phyloP scores from a whole-genome alignment of 2,797 vertebrate genomes.

The Pipistrellus kuhlii region DNA sequence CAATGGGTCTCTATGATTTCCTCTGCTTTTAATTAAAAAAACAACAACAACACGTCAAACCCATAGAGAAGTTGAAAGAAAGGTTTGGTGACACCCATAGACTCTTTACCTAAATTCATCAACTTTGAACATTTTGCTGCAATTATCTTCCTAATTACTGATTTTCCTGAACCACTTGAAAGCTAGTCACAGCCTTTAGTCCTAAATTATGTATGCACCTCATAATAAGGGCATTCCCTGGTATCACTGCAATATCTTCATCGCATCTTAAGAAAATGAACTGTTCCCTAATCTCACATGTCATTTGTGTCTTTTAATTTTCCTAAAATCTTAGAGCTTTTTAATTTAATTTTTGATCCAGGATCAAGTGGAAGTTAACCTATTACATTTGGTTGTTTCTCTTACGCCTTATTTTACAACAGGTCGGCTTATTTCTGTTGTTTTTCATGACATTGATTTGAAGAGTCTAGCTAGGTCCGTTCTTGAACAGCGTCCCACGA shows the following conservation, averaged over 20 bases:
- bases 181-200: neutral
- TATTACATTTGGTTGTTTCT: neutral
- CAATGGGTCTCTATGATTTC: neutral
- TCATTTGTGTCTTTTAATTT: neutral
- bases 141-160: neutral
- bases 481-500: neutral
- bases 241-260: neutral
- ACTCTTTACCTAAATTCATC: neutral
- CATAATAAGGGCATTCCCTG: neutral
- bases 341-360: neutral
- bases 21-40: conserved; percentile 13
- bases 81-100: neutral
- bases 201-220: neutral
- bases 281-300: neutral
- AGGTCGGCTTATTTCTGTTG: neutral
- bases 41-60: neutral
- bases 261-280: neutral
- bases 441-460: neutral
- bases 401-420: neutral
- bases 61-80: neutral
- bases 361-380: neutral
- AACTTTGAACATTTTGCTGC: neutral
- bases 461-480: neutral
- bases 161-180: conserved; percentile 19
- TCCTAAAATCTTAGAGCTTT: neutral